Percentiles rank a stretch among this genome's conserved stretches.
These are phyloP conservation scores for Calliopum simillimum DNA, from an alignment of 2,888 invertebrate genomes.

Conservation along the genomic window DNA sequence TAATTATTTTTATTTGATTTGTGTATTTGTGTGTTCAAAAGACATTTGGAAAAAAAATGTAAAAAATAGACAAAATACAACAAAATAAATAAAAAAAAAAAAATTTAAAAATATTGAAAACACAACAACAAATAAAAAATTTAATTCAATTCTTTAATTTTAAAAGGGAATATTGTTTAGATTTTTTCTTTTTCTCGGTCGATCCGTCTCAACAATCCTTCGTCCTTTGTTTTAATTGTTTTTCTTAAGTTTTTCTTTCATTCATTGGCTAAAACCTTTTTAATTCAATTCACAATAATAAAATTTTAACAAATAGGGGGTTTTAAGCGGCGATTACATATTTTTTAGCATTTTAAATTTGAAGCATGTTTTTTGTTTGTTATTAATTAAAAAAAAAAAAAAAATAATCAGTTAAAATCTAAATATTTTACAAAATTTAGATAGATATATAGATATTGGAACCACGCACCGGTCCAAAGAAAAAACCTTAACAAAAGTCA, in stretches of 20 bases:
- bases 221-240: slow-evolving; percentile 52
- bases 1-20: slow-evolving; percentile 39
- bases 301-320: no score
- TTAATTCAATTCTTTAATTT: slow-evolving; percentile 32
- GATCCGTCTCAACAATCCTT: slow-evolving; percentile 64
- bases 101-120: slow-evolving; percentile 40
- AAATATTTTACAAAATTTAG: slow-evolving; percentile 41
- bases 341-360: slow-evolving; percentile 41
- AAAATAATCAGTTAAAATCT: slow-evolving; percentile 39
- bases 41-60: slow-evolving; percentile 37
- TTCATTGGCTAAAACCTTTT: neutral
- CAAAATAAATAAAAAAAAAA: slow-evolving; percentile 37
- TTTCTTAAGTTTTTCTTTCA: slow-evolving; percentile 46
- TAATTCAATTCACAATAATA: no score
- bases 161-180: slow-evolving; percentile 60
- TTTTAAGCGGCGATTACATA: neutral
- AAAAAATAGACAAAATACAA: slow-evolving; percentile 39
- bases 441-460: slow-evolving; percentile 57
- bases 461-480: slow-evolving; percentile 69
- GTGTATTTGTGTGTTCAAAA: slow-evolving; percentile 34
- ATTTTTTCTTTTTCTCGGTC: slow-evolving; percentile 68
- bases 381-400: slow-evolving; percentile 25
- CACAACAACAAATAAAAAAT: slow-evolving; percentile 37
- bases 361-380: slow-evolving; percentile 41
- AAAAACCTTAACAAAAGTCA: slow-evolving; percentile 68